Percentiles rank a stretch among this genome's conserved stretches.
Conservation (phyloP, 2,888 invertebrate genomes). For the Eumerus sabulonum region DNA sequence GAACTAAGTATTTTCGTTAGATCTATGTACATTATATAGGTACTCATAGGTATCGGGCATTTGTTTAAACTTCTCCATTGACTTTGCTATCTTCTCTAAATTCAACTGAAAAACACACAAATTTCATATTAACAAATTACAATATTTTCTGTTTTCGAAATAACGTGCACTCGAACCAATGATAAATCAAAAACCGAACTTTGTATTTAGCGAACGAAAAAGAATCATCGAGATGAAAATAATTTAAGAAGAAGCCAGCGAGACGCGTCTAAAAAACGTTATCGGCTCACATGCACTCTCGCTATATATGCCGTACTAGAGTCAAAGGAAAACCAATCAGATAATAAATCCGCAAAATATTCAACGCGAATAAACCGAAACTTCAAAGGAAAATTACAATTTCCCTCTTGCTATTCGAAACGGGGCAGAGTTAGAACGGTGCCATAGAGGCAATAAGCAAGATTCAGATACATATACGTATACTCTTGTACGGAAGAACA, state of each 20-base stretch:
- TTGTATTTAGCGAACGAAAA: slow-evolving; percentile 46
- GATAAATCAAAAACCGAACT: slow-evolving; percentile 23
- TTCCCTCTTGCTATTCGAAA: too few species aligned
- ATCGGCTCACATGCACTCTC: slow-evolving; percentile 29
- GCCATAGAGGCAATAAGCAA: too few species aligned
- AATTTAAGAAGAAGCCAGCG: slow-evolving; percentile 47
- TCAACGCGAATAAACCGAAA: too few species aligned
- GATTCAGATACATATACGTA: too few species aligned
- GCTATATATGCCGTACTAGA: slow-evolving; percentile 2
- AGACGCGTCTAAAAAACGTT: slow-evolving; percentile 9
- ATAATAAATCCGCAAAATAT: too few species aligned
- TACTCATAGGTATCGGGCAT: background rate
- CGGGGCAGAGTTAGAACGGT: too few species aligned
- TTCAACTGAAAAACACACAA: background rate
- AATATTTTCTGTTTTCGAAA: too few species aligned
- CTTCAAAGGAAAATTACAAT: too few species aligned
- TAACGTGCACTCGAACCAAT: slow-evolving; percentile 6
- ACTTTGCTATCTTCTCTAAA: slow-evolving; percentile 42
- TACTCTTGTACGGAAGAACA: too few species aligned
- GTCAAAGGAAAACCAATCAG: too few species aligned
- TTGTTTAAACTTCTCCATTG: slow-evolving; percentile 23
- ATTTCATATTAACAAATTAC: slow-evolving; percentile 28
- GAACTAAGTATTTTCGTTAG: slow-evolving; percentile 30
- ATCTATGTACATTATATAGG: background rate
- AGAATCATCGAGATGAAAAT: slow-evolving; percentile 35